Conservation (phyloP, 2,113 vertebrate genomes). For the Phoenicopterus ruber region DNA sequence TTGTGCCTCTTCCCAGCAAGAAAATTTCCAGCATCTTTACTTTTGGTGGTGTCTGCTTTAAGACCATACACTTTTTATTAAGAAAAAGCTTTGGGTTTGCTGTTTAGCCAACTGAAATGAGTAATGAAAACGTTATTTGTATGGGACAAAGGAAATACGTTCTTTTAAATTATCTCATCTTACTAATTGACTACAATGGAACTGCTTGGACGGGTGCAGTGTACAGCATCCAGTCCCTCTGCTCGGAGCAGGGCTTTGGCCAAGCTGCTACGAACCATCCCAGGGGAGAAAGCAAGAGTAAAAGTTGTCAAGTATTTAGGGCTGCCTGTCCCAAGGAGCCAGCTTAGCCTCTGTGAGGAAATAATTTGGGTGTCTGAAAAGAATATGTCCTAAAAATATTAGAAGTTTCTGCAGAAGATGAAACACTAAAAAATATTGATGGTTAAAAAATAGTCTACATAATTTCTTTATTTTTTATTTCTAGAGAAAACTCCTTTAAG, state of each 20-base stretch:
- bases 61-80: not conserved
- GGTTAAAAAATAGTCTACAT: not conserved
- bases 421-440: not conserved
- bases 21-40: not conserved
- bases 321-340: not conserved
- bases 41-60: not conserved
- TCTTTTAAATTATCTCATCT: slow-evolving; percentile 11
- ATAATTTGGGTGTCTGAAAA: not conserved
- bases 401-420: not conserved
- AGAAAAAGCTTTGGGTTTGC: not conserved
- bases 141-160: not conserved
- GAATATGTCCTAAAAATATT: not conserved
- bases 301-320: not conserved
- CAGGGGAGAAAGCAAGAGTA: not conserved
- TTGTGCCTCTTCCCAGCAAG: not conserved
- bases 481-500: not conserved
- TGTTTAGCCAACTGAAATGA: slow-evolving; percentile 2
- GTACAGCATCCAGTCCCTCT: not conserved
- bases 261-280: not conserved
- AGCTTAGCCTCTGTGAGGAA: not conserved
- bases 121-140: slow-evolving; percentile 17
- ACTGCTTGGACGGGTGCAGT: not conserved
- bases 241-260: not conserved
- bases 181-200: not conserved
- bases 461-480: too few species aligned